Conservation (phyloP, 2,888 invertebrate species). For the Eristalinus sepulchralis region DNA sequence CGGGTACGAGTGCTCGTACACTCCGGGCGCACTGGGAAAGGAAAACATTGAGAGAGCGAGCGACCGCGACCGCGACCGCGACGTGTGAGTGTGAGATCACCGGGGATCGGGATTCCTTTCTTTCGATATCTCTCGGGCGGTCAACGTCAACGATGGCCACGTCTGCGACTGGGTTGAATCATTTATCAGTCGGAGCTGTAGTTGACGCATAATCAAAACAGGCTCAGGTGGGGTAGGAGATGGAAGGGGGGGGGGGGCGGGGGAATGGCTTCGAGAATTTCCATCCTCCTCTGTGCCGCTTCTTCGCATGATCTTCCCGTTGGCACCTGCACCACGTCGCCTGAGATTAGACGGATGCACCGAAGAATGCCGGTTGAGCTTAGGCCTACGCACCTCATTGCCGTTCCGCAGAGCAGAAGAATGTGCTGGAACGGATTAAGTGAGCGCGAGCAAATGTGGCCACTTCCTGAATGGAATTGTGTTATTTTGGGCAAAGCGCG, state of each 20-base stretch:
- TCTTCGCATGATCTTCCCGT: slow-evolving; percentile 62
- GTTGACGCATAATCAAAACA: slow-evolving; percentile 66
- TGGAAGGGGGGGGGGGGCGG: too few relatives aligned
- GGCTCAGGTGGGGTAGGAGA: slow-evolving; percentile 42
- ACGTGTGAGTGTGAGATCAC: slow-evolving; percentile 50
- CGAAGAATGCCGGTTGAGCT: slow-evolving; percentile 38
- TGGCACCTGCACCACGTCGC: slow-evolving; percentile 60
- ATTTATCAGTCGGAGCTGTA: slow-evolving; percentile 55
- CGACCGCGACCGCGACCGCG: not conserved
- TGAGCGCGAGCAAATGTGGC: slow-evolving; percentile 49
- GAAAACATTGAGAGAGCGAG: slow-evolving; percentile 53
- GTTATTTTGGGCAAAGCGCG: slow-evolving; percentile 47
- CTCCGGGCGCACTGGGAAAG: slow-evolving; percentile 54
- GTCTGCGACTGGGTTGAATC: slow-evolving; percentile 51
- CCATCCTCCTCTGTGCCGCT: slow-evolving; percentile 6
- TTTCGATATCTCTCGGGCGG: slow-evolving; percentile 26
- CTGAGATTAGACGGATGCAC: slow-evolving; percentile 47
- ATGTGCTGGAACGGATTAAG: slow-evolving; percentile 45
- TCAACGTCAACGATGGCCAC: slow-evolving; percentile 11
- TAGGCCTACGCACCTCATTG: slow-evolving; percentile 6
- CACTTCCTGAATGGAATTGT: slow-evolving; percentile 65
- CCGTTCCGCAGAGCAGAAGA: not conserved
- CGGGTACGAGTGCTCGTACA: not conserved
- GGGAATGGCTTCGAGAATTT: slow-evolving; percentile 53
- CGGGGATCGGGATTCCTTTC: slow-evolving; percentile 61